phyloP scores from a whole-genome alignment of 2,113 vertebrate genomes.

The Vidua chalybeata region DNA sequence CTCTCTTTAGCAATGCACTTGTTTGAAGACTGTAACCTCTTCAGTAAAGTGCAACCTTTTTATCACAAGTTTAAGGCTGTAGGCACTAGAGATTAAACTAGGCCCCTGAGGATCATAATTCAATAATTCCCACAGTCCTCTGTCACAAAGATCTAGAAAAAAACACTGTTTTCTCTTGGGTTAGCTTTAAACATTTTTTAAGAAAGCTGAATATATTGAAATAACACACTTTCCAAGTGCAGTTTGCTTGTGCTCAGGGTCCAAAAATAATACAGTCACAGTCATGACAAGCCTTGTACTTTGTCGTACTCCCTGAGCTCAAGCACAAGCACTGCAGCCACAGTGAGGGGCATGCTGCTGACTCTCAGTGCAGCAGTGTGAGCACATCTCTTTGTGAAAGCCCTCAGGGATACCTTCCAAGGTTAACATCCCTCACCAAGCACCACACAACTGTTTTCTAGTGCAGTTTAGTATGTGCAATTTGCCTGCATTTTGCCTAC shows the following conservation, averaged over 20 bases:
- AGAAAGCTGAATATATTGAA: not conserved
- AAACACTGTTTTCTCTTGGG: not conserved
- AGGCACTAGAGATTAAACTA: not conserved
- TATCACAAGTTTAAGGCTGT: not conserved
- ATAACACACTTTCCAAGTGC: not conserved
- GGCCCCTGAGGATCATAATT: not conserved
- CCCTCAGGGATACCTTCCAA: not conserved
- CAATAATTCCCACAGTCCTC: not conserved
- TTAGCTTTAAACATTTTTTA: not conserved
- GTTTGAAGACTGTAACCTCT: not conserved
- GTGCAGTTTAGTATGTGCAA: not conserved
- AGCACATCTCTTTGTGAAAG: not conserved
- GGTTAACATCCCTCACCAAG: not conserved
- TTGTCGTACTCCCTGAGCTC: not conserved
- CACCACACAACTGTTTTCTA: not conserved
- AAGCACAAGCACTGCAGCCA: not conserved
- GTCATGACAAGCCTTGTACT: fast-evolving
- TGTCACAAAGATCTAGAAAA: not conserved
- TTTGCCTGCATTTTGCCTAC: not conserved
- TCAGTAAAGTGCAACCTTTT: not conserved
- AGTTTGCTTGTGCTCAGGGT: not conserved
- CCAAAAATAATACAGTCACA: not conserved
- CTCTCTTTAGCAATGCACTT: not conserved
- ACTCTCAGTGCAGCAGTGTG: not conserved
- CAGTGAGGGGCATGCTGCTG: not conserved